phyloP scores from a whole-genome alignment of 2,888 invertebrate genomes.

The Dryocosmus kuriphilus region DNA sequence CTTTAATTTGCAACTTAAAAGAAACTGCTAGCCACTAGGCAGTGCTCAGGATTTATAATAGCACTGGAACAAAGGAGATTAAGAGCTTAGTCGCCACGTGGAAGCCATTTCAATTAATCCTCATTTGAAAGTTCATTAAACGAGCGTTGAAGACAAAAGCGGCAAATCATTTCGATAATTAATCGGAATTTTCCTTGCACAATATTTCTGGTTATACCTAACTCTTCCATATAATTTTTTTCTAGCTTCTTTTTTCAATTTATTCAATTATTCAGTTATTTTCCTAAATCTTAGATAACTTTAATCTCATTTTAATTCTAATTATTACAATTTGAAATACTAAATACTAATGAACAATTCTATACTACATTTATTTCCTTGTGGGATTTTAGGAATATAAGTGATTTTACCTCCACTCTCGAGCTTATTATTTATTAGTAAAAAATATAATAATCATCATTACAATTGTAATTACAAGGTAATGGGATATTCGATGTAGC shows the following conservation, averaged over 20 bases:
- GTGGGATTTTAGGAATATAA: background rate
- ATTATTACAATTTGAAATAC: no score
- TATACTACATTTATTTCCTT: background rate
- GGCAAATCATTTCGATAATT: slow-evolving; percentile 61
- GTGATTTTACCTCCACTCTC: slow-evolving; percentile 22
- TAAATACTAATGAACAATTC: background rate
- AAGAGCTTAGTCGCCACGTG: slow-evolving; percentile 47
- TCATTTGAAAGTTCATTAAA: slow-evolving; percentile 58
- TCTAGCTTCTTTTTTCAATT: no score
- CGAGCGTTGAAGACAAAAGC: slow-evolving; percentile 49
- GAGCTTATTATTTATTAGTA: slow-evolving; percentile 72
- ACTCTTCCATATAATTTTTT: background rate
- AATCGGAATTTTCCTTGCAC: slow-evolving; percentile 45
- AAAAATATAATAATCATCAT: slow-evolving; percentile 76
- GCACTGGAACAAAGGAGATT: slow-evolving; percentile 48
- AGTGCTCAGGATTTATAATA: slow-evolving; percentile 26
- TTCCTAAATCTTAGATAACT: no score
- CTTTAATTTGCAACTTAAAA: slow-evolving; percentile 45
- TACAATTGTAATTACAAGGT: slow-evolving; percentile 69
- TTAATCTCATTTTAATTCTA: no score
- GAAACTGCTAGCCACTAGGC: slow-evolving; percentile 13
- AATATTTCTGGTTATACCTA: background rate
- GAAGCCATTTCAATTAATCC: slow-evolving; percentile 58
- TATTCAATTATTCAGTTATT: no score
- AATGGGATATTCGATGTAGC: slow-evolving; percentile 65